Base-by-base conservation (phyloP, 1,140 invertebrate species). In the Rhagoletis zephyria region DNA sequence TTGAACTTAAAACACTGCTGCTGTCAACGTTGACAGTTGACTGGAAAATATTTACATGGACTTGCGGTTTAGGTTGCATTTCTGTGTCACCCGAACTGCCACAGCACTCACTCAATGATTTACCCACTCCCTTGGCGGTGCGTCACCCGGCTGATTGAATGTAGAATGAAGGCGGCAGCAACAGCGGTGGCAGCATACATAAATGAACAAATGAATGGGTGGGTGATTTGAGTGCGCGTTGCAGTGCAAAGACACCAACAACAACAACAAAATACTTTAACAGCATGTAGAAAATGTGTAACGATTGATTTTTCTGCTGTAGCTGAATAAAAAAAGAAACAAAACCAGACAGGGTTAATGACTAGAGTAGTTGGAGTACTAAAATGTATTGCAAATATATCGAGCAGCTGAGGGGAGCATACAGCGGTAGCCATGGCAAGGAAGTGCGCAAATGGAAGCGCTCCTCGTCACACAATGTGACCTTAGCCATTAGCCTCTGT, bases 11-110 rank as follows among this genome's bases (percentile, higher is more conserved):
- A 81, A 81, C 48, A 81, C 51, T 30, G 30, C 9, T 19, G 74
- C 74, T 81, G 74, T 81, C 74, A 81, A 81, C 45, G 42, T 59
- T 81, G 74, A 81, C 74, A 81, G 74, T 81, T 81, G 74, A 81
- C 74, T 81, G 74, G 74, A 81, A 81, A 81, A 81, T 81, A 81
- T 81, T 81, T 81, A 81, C 74, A 81, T 81, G 74, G 74, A 81
- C 74, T 56, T 81, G 74, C 48, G 74, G 74, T 81, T 81, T 81
- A 81, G 74, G 74, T 81, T 81, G 74, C 74, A 81, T 81, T 81
- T 81, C 74, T 81, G 74, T 56, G 74, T 81, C 74, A 81, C 74
- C 74, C 74, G 74, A 81, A 81, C 48, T 81, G 74, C 74, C 48
- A 56, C 48, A 51, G 74, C 74, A 16, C 48, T 81, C 74, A 81